Conservation (phyloP, 2,113 vertebrate species). For the Ailuropoda melanoleuca region DNA sequence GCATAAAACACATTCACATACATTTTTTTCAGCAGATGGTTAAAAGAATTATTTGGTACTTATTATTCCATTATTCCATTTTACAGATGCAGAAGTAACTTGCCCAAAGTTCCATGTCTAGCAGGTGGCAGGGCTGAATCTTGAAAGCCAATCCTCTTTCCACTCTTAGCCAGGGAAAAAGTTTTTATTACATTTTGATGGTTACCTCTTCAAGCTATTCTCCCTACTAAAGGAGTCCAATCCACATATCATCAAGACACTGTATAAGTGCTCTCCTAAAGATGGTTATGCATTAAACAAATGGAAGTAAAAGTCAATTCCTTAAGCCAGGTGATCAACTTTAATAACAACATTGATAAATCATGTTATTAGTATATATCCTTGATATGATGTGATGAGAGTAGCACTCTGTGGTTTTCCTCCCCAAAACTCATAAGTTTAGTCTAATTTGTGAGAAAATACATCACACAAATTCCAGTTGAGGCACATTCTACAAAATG, state of each 20-base stretch:
- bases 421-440: neutral
- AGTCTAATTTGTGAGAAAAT: neutral
- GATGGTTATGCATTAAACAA: neutral
- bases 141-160: neutral
- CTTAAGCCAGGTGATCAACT: neutral
- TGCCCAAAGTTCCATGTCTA: neutral
- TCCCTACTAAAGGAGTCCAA: neutral
- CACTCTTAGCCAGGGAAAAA: neutral
- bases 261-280: neutral
- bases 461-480: neutral
- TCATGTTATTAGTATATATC: neutral
- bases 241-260: neutral
- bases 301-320: slow-evolving; percentile 13
- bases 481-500: neutral
- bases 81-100: slow-evolving; percentile 2
- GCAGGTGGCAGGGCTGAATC: neutral
- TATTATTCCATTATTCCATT: neutral
- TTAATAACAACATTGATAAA: neutral
- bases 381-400: neutral
- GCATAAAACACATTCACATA: neutral
- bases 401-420: neutral
- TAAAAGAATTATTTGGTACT: slow-evolving; percentile 45
- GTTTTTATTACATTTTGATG: neutral
- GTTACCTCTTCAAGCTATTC: neutral
- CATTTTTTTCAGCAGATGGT: neutral